Evolutionary conservation across 2,888 invertebrate species (phyloP).

Genomic region (Synergus laeviventris): DNA sequence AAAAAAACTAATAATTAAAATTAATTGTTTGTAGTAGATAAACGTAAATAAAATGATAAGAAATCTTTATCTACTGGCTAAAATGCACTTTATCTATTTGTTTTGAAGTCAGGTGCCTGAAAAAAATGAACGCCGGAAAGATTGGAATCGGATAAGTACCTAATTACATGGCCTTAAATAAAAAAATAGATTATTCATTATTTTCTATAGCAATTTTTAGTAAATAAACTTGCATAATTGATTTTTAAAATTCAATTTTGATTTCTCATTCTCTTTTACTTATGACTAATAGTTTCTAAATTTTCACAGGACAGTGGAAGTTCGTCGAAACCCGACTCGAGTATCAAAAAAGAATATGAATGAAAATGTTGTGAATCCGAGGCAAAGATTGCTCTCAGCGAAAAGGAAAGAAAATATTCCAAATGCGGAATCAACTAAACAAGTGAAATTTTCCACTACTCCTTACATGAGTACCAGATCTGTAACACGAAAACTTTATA

Average conservation of each 20-base stretch:
- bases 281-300: not conserved
- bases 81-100: no score
- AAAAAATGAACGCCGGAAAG: no score
- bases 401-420: conserved; percentile 55
- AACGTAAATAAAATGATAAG: no score
- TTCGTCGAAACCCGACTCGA: conserved; percentile 62
- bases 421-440: conserved; percentile 50
- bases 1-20: no score
- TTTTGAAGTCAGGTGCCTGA: no score
- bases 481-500: conserved; percentile 69
- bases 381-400: conserved; percentile 59
- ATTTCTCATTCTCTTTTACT: not conserved
- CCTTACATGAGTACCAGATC: conserved; percentile 72
- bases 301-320: conserved; percentile 53
- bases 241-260: not conserved
- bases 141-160: no score
- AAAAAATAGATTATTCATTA: not conserved
- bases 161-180: no score
- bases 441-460: conserved; percentile 50
- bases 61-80: no score
- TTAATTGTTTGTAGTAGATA: no score
- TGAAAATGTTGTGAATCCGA: conserved; percentile 56
- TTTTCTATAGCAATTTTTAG: not conserved
- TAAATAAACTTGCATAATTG: no score
- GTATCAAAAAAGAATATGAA: conserved; percentile 60